Base-by-base conservation (phyloP, 1,140 invertebrate species). In the Matsumurasca onukii region DNA sequence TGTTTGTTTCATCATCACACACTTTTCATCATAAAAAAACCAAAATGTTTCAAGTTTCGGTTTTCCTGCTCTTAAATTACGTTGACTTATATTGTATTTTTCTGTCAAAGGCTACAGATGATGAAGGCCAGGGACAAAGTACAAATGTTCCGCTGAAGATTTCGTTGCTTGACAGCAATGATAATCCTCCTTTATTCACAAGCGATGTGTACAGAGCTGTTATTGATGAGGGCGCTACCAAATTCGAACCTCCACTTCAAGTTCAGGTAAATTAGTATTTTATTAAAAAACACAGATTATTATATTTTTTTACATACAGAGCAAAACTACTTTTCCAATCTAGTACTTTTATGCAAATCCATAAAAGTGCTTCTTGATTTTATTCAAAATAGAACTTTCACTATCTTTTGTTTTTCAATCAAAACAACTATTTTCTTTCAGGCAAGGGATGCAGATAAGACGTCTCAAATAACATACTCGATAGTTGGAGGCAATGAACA, bases 21-120 rank as follows among this genome's bases (percentile, higher is more conserved):
- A n/a, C n/a, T n/a, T n/a, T n/a, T n/a, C n/a, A n/a, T n/a, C n/a
- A n/a, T n/a, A n/a, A n/a, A n/a, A n/a, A n/a, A n/a, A n/a, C n/a
- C n/a, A n/a, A n/a, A n/a, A n/a, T n/a, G n/a, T n/a, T n/a, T n/a
- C n/a, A n/a, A n/a, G n/a, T n/a, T n/a, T n/a, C n/a, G n/a, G n/a
- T n/a, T n/a, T n/a, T n/a, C n/a, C n/a, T n/a, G n/a, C n/a, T n/a
- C n/a, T n/a, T n/a, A n/a, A n/a, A n/a, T n/a, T n/a, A n/a, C n/a
- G n/a, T n/a, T n/a, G n/a, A n/a, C n/a, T n/a, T n/a, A n/a, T n/a
- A n/a, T n/a, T n/a, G n/a, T n/a, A n/a, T n/a, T n/a, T n/a, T n/a
- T n/a, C n/a, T n/a, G n/a, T n/a, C n/a, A n/a, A 77, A 92, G 88
- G 94, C 93, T 0, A 92, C 88, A 15, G 95, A 97, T 74, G 87